Percentiles rank a stretch among this genome's conserved stretches.
Conservation (phyloP, 2,888 invertebrate genomes). For the Callyntrura sp. region DNA sequence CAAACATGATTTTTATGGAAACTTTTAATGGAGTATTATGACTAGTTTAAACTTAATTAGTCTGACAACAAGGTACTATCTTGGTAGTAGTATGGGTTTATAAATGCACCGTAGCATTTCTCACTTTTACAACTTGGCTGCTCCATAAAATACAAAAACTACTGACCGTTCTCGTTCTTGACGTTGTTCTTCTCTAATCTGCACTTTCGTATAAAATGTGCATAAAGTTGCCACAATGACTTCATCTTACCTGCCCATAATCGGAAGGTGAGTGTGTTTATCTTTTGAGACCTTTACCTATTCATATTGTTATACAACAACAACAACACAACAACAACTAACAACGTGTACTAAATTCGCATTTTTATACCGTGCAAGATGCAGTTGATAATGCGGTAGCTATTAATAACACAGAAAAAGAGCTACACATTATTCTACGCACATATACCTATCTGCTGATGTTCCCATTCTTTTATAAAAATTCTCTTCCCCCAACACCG, state of each 20-base stretch:
- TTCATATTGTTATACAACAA: no score
- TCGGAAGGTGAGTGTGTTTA: not conserved
- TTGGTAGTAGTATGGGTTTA: not conserved
- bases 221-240: no score
- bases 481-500: not conserved
- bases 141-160: no score
- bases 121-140: not conserved
- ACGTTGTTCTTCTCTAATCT: no score
- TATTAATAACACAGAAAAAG: no score
- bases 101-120: not conserved
- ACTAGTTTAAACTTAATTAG: conserved; percentile 65
- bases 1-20: conserved; percentile 64
- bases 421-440: not conserved
- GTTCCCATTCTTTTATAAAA: no score
- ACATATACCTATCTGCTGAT: not conserved
- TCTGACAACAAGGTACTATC: conserved; percentile 42
- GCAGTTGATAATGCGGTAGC: not conserved
- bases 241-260: not conserved
- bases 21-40: conserved; percentile 62
- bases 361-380: not conserved
- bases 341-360: not conserved
- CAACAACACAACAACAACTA: not conserved
- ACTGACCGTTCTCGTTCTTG: no score
- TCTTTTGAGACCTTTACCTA: no score
- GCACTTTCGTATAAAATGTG: no score